Base-by-base conservation (phyloP, 2,797 vertebrate species). In the Hydrophis major region DNA sequence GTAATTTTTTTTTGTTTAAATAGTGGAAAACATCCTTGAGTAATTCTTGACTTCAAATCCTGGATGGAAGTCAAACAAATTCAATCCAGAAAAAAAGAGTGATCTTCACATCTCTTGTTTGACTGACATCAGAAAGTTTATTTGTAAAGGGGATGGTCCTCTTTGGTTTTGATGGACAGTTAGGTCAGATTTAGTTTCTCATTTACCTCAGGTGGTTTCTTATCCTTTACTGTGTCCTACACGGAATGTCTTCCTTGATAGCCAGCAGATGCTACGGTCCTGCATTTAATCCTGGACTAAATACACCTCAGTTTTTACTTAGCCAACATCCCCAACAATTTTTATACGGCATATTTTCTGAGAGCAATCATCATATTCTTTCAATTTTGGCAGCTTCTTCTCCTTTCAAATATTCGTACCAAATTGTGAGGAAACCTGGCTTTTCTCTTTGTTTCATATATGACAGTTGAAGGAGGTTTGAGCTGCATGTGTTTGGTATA, bases 261-360 rank as follows among this genome's bases (percentile, higher is more conserved):
- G 74, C 0, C 50, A 32, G 57, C 93, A 86, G 0, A 22, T 53
- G 47, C 28, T 27, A 86, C 28, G 0, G 90, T 42, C 32, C 78
- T n/a, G 74, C 37, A 69, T 59, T 83, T 27, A 1, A 50, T 59
- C 60, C 69, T 87, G 87, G 4, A 0, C 11, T 78, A 92, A 86
- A 92, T 78, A 13, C 83, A 53, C 6, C 4, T 86, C 0, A 13
- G 0, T 12, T 83, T 91, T 1, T 2, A 89, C n/a, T 90, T 0
- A 1, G 89, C 91, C 89, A 94, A 94, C 88, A 93, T 27, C 95
- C 0, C 94, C 93, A 92, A 55, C 88, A 92, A 88, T 11, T 63
- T 59, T 47, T 63, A 20, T 47, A 25, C 91, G 7, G 0, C 78
- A 69, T 89, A 5, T 50, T 91, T 3, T 57, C 92, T 6, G 0